These are phyloP conservation scores for Triplophysa yarkandensis DNA, from an alignment of 2,797 vertebrate genomes.

Conservation along the genomic window DNA sequence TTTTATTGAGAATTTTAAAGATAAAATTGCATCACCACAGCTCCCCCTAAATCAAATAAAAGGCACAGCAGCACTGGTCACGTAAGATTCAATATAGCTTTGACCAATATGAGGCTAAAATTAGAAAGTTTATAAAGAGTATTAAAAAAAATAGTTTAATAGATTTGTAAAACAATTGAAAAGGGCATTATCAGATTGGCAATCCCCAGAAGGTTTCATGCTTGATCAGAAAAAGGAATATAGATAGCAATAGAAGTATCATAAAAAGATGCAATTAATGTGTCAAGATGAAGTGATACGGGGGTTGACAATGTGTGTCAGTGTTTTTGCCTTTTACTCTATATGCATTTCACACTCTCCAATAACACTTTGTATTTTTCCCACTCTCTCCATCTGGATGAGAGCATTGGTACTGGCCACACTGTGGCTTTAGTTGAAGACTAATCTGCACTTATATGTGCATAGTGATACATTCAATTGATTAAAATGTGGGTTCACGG, in stretches of 20 bases:
- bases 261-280: conserved; percentile 33
- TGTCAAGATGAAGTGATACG: conserved; percentile 50
- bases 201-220: background rate
- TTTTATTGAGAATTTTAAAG: background rate
- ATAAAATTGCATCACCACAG: background rate
- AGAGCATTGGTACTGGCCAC: conserved; percentile 13
- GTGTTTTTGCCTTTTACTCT: conserved; percentile 27
- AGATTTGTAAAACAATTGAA: background rate
- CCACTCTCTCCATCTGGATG: conserved; percentile 52
- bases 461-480: conserved; percentile 8
- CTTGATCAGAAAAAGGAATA: background rate
- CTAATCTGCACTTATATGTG: conserved; percentile 12
- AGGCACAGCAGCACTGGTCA: background rate
- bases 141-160: background rate
- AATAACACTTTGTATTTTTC: conserved; percentile 45
- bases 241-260: background rate
- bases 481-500: conserved; percentile 2
- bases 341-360: conserved; percentile 32
- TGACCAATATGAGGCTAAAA: background rate
- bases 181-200: background rate
- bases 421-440: conserved; percentile 19
- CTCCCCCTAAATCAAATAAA: background rate
- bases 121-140: background rate
- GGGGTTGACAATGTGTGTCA: conserved; percentile 48
- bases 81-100: background rate